Conservation (phyloP, 2,888 invertebrate genomes). For the Entomobrya proxima region DNA sequence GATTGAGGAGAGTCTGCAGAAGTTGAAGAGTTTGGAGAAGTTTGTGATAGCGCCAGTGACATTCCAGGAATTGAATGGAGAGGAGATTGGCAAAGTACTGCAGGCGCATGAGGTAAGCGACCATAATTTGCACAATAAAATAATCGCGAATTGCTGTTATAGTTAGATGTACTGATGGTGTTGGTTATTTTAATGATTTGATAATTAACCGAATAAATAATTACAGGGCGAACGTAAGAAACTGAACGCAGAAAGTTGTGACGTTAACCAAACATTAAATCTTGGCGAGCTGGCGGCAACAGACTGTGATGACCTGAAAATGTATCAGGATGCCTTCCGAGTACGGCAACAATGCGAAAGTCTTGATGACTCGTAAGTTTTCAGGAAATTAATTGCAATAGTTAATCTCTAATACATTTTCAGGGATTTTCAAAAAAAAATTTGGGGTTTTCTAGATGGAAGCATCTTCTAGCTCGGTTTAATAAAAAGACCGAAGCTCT, state of each 20-base stretch:
- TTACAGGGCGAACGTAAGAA: conserved; percentile 82
- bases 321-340: conserved; percentile 69
- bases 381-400: not conserved
- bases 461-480: conserved; percentile 67
- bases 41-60: conserved; percentile 84
- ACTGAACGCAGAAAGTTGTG: conserved; percentile 87
- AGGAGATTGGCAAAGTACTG: conserved; percentile 83
- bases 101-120: conserved; percentile 82
- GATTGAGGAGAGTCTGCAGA: conserved; percentile 84
- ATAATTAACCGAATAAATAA: no score
- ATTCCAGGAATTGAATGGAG: conserved; percentile 81
- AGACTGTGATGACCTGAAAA: conserved; percentile 74
- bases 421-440: not conserved
- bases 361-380: conserved; percentile 72
- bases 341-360: conserved; percentile 68
- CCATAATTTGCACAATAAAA: no score
- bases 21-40: conserved; percentile 85
- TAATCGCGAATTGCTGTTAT: no score
- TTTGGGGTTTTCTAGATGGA: conserved; percentile 69
- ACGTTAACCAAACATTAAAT: conserved; percentile 87
- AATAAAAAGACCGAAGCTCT: conserved; percentile 69
- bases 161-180: no score
- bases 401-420: conserved; percentile 12
- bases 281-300: conserved; percentile 82
- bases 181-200: no score